Evolutionary conservation across 2,113 vertebrate genomes (phyloP), one percentile per base, ranked within the genome.

Genomic region (Xiphias gladius): DNA sequence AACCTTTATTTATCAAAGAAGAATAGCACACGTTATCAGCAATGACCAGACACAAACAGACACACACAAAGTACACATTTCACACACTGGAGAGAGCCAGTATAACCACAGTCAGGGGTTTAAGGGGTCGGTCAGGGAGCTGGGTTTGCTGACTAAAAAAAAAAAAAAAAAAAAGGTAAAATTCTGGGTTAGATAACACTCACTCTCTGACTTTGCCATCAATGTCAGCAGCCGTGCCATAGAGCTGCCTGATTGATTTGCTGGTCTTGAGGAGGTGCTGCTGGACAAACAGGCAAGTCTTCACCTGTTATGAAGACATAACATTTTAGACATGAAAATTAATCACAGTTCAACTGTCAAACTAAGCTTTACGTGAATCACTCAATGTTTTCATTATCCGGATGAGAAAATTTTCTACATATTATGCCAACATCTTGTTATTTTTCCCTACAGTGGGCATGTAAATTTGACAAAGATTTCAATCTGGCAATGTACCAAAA

Each of bases 161-260:
- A 65, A 32, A 28, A 4, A 26, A n/a, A 35, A 35, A 6, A 35
- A 35, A 3, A 6, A 76, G 28, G 17, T n/a, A 5, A 50, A 7
- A 6, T 22, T 24, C 12, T 59, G 9, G 24, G 39, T 70, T 37
- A 8, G 26, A 48, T 17, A 57, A 39, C 12, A 94, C 98, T 84
- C 94, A 99, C 98, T 98, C 98, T 95, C 95, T 95, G 89, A 99
- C 92, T 97, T 96, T 97, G 68, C 84, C 68, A n/a, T 96, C 95
- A 80, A 91, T 94, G 79, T 97, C 92, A 32, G 83, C 80, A 41
- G 86, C 63, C 5, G 71, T 57, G 35, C 93, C 84, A n/a, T 96
- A 93, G 13, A 95, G 92, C 28, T 97, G 96, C 39, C 97, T 94
- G 81, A 99, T 93, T 37, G 87, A 91, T 93, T 96, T 96, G 84